These are phyloP conservation scores for Caradrina kadenii DNA, from an alignment of 2,888 invertebrate species.

Conservation along the genomic window DNA sequence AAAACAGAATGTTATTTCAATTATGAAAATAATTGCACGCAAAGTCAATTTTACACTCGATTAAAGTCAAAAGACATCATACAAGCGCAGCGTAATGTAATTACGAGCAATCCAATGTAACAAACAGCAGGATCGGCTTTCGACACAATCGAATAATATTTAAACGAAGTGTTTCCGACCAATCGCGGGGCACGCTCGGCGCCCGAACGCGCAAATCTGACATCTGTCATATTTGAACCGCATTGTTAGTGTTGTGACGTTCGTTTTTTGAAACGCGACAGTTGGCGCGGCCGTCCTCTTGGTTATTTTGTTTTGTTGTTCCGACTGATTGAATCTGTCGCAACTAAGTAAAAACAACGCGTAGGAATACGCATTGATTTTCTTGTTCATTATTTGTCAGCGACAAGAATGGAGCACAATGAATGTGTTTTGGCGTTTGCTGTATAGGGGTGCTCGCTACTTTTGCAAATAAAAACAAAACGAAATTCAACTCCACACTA, in stretches of 20 bases:
- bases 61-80: constrained; percentile 80
- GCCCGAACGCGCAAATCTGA: constrained; percentile 79
- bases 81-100: constrained; percentile 76
- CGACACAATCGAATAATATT: constrained; percentile 74
- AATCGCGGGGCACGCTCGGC: constrained; percentile 69
- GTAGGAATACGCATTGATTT: constrained; percentile 53
- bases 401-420: constrained; percentile 50
- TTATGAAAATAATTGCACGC: constrained; percentile 71
- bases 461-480: constrained; percentile 3
- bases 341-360: constrained; percentile 64
- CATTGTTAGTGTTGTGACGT: constrained; percentile 77
- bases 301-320: constrained; percentile 72
- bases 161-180: constrained; percentile 72
- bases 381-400: constrained; percentile 53
- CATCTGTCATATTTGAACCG: constrained; percentile 86
- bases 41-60: constrained; percentile 82
- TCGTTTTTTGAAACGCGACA: constrained; percentile 83
- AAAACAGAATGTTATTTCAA: constrained; percentile 49
- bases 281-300: constrained; percentile 80
- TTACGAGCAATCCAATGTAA: constrained; percentile 79
- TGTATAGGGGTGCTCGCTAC: constrained; percentile 19
- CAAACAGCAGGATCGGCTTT: constrained; percentile 72
- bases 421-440: constrained; percentile 38
- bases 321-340: constrained; percentile 78
- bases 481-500: not conserved